phyloP scores from a whole-genome alignment of 2,113 vertebrate species.

The Lynx canadensis region DNA sequence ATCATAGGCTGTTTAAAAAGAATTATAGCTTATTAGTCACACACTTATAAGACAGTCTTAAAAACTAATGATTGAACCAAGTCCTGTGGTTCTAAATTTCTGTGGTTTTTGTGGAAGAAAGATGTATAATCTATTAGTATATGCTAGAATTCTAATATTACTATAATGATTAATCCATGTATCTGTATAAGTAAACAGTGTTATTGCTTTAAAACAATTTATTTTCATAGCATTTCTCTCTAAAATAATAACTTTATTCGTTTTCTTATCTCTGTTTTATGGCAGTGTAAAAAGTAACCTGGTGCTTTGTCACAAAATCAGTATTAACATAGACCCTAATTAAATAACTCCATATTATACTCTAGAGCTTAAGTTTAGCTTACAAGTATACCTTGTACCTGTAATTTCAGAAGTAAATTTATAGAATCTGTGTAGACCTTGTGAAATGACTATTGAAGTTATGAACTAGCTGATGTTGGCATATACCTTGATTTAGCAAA shows the following conservation, averaged over 20 bases:
- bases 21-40: slow-evolving; percentile 31
- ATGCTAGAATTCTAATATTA: background rate
- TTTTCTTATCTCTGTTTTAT: slow-evolving; percentile 15
- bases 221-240: slow-evolving; percentile 22
- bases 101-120: background rate
- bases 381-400: background rate
- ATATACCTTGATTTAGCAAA: slow-evolving; percentile 51
- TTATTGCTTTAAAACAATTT: slow-evolving; percentile 28
- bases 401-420: slow-evolving; percentile 47
- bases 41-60: background rate
- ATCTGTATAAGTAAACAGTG: background rate
- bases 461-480: slow-evolving; percentile 28
- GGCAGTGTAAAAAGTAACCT: background rate
- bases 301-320: slow-evolving; percentile 26
- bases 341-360: background rate
- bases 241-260: background rate
- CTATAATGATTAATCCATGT: background rate
- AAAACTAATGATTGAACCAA: slow-evolving; percentile 15
- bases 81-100: background rate
- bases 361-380: background rate
- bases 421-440: background rate
- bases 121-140: background rate
- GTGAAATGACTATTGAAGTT: background rate
- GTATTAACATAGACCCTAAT: background rate
- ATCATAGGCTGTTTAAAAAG: slow-evolving; percentile 47